Base-by-base conservation (phyloP, 2,113 vertebrate species). In the Hemibagrus wyckioides region DNA sequence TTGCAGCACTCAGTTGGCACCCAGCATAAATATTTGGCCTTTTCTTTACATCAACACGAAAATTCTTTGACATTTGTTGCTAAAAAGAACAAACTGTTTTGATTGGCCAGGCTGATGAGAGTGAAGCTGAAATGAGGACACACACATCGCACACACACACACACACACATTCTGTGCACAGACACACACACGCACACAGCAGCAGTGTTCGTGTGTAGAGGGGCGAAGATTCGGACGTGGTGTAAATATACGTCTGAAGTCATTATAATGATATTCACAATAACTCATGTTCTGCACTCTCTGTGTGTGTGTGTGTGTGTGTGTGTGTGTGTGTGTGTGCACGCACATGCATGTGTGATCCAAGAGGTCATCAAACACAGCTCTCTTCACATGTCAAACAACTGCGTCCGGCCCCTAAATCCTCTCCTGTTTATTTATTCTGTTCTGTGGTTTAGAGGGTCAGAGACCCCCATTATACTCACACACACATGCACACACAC, bases 351-450 rank as follows among this genome's bases (percentile, higher is more conserved):
- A 39, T 36, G 71, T 80, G 30, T 61, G 85, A 71, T 80, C 85
- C 44, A 69, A 73, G 19, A 36, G 54, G 71, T 61, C 83, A 76
- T 85, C 83, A 82, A 82, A n/a, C 69, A 76, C 36, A 3, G 48
- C 80, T n/a, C 54, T 75, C 44, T 83, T 82, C 56, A 83, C 57
- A 83, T 76, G 86, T 83, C 86, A 87, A 87, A 87, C 86, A 87
- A 87, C 48, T 57, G 19, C 30, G 33, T 52, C 54, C 23, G 17
- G 33, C 19, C 3, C 36, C 25, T 69, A 67, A 71, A 50, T 84
- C 82, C 50, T n/a, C 30, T 30, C 14, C 25, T 23, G 65, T 83
- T 67, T 83, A 33, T 83, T 67, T 83, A 83, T 67, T 25, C 39
- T 54, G 48, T 79, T 54, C 50, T 19, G 8, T 21, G 50, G 76